phyloP scores from a whole-genome alignment of 2,797 vertebrate species.

The Acipenser oxyrinchus region DNA sequence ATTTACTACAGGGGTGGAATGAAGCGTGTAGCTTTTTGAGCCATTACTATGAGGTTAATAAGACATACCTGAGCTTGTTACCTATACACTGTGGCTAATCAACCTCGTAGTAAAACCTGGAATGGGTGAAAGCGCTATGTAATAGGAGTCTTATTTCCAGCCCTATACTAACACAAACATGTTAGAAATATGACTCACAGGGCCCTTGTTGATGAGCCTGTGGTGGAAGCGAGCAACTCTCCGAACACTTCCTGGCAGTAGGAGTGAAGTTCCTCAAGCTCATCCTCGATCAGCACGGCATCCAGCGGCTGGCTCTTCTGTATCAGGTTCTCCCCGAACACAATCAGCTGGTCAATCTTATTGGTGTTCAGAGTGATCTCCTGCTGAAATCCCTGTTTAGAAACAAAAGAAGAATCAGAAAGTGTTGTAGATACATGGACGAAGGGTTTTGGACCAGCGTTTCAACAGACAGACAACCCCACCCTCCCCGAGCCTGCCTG shows the following conservation, averaged over 20 bases:
- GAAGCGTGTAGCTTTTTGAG: background rate
- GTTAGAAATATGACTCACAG: slow-evolving; percentile 52
- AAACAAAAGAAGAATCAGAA: background rate
- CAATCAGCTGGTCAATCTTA: slow-evolving; percentile 85
- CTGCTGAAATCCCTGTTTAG: slow-evolving; percentile 81
- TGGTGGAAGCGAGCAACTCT: slow-evolving; percentile 85
- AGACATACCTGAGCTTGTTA: too few relatives aligned
- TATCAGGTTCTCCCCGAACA: slow-evolving; percentile 86
- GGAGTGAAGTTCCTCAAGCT: slow-evolving; percentile 85
- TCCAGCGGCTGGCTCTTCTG: slow-evolving; percentile 87
- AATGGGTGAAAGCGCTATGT: too few relatives aligned
- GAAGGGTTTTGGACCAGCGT: accelerated
- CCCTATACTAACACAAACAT: too few relatives aligned
- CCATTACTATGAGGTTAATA: too few relatives aligned
- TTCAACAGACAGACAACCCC: too few relatives aligned
- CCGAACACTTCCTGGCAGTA: slow-evolving; percentile 94
- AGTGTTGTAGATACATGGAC: background rate
- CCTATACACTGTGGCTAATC: too few relatives aligned
- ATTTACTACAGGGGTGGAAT: too few relatives aligned
- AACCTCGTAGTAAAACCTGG: too few relatives aligned
- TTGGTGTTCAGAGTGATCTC: slow-evolving; percentile 86
- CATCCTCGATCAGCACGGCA: slow-evolving; percentile 83
- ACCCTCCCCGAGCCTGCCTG: too few relatives aligned
- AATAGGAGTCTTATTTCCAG: too few relatives aligned
- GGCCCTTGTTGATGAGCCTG: slow-evolving; percentile 64